phyloP scores from a whole-genome alignment of 2,888 invertebrate species.

The Rosalia funebris region DNA sequence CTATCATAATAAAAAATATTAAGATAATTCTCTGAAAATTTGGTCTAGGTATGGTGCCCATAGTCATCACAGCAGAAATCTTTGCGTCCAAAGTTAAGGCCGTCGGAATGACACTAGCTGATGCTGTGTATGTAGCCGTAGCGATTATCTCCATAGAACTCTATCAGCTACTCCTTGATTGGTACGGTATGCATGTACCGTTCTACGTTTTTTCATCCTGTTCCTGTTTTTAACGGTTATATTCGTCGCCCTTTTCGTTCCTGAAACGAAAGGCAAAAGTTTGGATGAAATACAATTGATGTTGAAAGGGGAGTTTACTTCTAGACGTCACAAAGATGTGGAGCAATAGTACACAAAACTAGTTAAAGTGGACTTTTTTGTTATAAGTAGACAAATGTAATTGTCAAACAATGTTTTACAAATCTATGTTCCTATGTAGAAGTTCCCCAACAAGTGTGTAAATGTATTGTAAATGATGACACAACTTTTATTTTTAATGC shows the following conservation, averaged over 20 bases:
- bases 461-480: no score
- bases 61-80: conserved; percentile 60
- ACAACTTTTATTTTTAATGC: no score
- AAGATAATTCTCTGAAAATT: no score
- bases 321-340: no score
- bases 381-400: no score
- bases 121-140: conserved; percentile 45
- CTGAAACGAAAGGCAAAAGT: conserved; percentile 55
- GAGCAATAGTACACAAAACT: no score
- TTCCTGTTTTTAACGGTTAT: conserved; percentile 44
- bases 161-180: conserved; percentile 43
- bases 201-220: conserved; percentile 48
- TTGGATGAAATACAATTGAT: conserved; percentile 55
- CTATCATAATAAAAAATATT: no score
- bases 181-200: conserved; percentile 47
- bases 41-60: conserved; percentile 59
- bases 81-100: conserved; percentile 60
- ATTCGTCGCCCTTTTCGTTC: conserved; percentile 44
- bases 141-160: conserved; percentile 47
- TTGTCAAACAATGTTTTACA: no score
- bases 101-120: conserved; percentile 52
- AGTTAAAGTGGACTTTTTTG: no score
- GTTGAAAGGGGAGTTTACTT: conserved; percentile 42
- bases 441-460: no score
- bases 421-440: no score